A percentile compares a stretch with the other conserved stretches of the same genome.
Evolutionary conservation across 2,797 vertebrate genomes (phyloP).

Genomic region (Lagodon rhomboides): DNA sequence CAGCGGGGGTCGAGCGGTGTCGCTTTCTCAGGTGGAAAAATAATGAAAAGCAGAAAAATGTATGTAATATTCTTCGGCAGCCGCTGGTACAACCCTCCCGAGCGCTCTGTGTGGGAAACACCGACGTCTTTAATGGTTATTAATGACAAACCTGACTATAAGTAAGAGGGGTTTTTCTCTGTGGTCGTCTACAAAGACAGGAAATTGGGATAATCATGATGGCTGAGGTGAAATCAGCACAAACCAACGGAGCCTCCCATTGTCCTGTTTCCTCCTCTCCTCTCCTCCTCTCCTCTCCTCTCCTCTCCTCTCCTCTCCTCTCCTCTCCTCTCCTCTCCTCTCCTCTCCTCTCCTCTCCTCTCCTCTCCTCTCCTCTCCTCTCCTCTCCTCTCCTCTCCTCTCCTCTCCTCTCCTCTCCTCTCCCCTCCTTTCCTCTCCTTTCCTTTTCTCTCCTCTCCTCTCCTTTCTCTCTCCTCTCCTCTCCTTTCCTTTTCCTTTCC

Average conservation of each 20-base stretch:
- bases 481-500: too few species aligned
- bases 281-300: background rate
- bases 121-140: background rate
- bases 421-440: background rate
- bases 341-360: background rate
- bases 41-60: too few species aligned
- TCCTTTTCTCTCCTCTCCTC: background rate
- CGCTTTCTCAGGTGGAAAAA: too few species aligned
- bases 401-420: background rate
- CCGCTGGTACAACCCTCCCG: too few species aligned
- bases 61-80: too few species aligned
- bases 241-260: background rate
- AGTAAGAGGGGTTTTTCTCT: conserved; percentile 1
- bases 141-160: background rate
- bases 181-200: conserved; percentile 1
- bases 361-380: background rate
- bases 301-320: background rate
- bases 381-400: background rate
- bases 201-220: conserved; percentile 27
- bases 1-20: too few species aligned
- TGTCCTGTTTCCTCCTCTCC: background rate
- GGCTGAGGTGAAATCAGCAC: background rate
- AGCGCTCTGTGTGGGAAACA: too few species aligned
- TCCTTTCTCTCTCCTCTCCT: background rate
- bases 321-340: background rate